Evolutionary conservation across 2,888 invertebrate species (phyloP), one percentile per base, ranked within the genome.

Genomic region (Parasteatoda lunata): DNA sequence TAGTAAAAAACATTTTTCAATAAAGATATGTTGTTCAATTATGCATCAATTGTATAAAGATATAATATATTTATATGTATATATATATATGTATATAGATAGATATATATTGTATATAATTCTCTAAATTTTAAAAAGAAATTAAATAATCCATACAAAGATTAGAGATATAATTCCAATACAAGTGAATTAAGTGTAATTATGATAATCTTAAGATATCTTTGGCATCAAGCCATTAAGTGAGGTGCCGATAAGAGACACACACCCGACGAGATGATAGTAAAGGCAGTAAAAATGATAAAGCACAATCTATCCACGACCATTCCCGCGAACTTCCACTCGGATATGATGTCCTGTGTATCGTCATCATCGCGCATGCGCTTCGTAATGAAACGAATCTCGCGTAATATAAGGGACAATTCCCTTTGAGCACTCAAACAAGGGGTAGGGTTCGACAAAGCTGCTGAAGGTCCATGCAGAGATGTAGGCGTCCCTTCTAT

Each of bases 281-380:
- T 97, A 94, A 97, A 97, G 93, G 93, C 93, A 89, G 97, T 97
- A 94, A 98, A 98, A 92, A 97, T 95, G 93, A 97, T 96, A 93
- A 98, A 94, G 93, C 98, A 98, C 93, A 98, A 95, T 95, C 97
- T 95, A 93, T 98, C 98, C 92, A 98, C 97, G 92, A 98, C 98
- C 97, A 98, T 97, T 90, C 98, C 98, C 87, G 98, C 98, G 92
- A 98, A 98, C 92, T 97, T 98, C 98, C 98, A 98, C 92, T 98
- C 98, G 3, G 92, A 96, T 93, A 97, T 96, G 93, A 97, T 94
- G 93, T 97, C 97, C 93, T 96, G 95, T 92, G 96, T 96, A 93
- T 97, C 96, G 93, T 98, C 98, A 92, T 97, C 97, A 93, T 96
- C 96, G 93, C 97, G 96, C 94, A 98, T 95, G 94, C 97, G 95